These are phyloP conservation scores for Trissonchulus sp. DNA, from an alignment of 2,888 invertebrate genomes.

Conservation along the genomic window DNA sequence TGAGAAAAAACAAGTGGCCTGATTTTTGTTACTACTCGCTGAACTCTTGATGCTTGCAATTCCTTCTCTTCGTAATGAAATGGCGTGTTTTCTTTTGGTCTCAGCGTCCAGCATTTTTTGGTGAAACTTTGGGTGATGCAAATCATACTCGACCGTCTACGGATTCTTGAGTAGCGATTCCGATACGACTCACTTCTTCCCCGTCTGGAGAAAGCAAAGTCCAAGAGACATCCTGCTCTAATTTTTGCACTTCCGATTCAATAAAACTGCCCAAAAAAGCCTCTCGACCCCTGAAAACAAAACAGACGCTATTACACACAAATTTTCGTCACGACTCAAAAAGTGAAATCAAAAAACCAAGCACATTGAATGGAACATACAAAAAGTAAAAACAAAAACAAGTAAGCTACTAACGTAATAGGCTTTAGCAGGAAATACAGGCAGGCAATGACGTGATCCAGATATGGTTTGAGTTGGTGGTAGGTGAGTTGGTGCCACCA, in stretches of 20 bases:
- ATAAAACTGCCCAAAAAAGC: neutral
- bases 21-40: too few relatives aligned
- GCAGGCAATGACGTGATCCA: neutral
- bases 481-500: too few relatives aligned
- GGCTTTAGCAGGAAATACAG: neutral
- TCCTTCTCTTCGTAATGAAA: too few relatives aligned
- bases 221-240: neutral
- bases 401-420: neutral
- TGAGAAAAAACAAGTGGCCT: too few relatives aligned
- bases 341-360: neutral
- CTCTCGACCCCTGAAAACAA: neutral
- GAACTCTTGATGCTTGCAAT: too few relatives aligned
- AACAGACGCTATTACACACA: neutral
- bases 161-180: too few relatives aligned
- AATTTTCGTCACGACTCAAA: too few relatives aligned
- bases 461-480: neutral
- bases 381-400: neutral
- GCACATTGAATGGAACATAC: neutral
- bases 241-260: neutral
- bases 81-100: too few relatives aligned
- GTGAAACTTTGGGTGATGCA: too few relatives aligned
- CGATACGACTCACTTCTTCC: neutral
- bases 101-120: too few relatives aligned
- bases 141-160: too few relatives aligned
- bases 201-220: neutral